phyloP scores from a whole-genome alignment of 2,888 invertebrate species.

The Maniola hyperantus region DNA sequence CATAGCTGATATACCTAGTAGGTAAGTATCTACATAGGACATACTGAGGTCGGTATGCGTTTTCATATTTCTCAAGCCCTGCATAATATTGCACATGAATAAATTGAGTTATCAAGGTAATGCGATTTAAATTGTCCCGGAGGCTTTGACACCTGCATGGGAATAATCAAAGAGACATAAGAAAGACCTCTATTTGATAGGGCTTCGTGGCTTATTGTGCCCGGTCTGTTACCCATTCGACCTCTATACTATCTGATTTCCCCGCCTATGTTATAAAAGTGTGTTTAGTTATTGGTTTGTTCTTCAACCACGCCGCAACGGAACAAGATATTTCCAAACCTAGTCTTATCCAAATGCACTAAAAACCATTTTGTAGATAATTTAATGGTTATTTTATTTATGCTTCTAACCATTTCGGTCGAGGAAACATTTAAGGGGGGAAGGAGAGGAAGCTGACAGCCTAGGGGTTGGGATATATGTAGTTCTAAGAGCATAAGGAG shows the following conservation, averaged over 20 bases:
- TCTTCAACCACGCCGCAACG: too few relatives aligned
- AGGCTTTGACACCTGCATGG: slow-evolving; percentile 68
- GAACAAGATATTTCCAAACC: too few relatives aligned
- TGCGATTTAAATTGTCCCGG: slow-evolving; percentile 76
- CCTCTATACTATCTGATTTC: neutral
- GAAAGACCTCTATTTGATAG: slow-evolving; percentile 45
- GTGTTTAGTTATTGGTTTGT: too few relatives aligned
- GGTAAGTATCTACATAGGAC: slow-evolving; percentile 13
- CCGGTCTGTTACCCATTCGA: slow-evolving; percentile 37
- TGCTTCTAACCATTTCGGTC: too few relatives aligned
- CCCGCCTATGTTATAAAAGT: too few relatives aligned
- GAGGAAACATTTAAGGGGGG: too few relatives aligned
- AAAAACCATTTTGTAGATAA: too few relatives aligned
- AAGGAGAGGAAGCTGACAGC: too few relatives aligned
- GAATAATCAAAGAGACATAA: slow-evolving; percentile 54
- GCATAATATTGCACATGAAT: slow-evolving; percentile 47
- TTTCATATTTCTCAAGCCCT: slow-evolving; percentile 34
- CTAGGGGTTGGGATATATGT: too few relatives aligned
- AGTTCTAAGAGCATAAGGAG: too few relatives aligned
- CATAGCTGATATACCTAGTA: slow-evolving; percentile 6
- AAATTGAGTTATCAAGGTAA: slow-evolving; percentile 77
- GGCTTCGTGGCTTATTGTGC: slow-evolving; percentile 62
- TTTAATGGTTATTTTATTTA: too few relatives aligned
- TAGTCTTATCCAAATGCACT: too few relatives aligned
- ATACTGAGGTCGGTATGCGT: neutral